Conservation (phyloP, 2,113 vertebrate species). For the Pelodiscus sinensis region DNA sequence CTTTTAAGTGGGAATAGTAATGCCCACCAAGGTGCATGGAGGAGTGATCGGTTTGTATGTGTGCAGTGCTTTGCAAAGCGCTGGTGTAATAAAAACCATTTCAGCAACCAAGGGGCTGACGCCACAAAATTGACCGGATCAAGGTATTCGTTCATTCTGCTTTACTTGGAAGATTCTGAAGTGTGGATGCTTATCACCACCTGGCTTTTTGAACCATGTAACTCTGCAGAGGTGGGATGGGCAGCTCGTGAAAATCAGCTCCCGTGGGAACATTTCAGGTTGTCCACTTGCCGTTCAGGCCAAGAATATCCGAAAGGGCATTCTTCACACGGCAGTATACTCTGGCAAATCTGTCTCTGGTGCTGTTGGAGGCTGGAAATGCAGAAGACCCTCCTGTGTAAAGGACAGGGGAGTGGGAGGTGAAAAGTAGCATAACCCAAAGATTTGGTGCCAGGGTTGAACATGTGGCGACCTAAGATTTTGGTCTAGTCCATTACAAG, state of each 20-base stretch:
- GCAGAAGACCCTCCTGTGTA: constrained; percentile 50
- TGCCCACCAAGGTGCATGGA: not conserved
- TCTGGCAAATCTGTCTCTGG: constrained; percentile 42
- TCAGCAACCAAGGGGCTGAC: constrained; percentile 1
- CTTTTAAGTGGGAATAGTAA: not conserved
- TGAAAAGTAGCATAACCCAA: constrained; percentile 58
- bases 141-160: not conserved
- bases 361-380: constrained; percentile 55
- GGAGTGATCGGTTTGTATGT: not conserved
- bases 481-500: constrained; percentile 55
- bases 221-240: not conserved
- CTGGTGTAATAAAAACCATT: not conserved
- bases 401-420: constrained; percentile 51
- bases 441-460: not conserved
- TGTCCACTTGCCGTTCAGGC: constrained; percentile 6
- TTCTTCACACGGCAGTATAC: constrained; percentile 37
- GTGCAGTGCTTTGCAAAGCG: not conserved
- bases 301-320: constrained; percentile 47
- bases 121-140: not conserved
- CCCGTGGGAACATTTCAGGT: not conserved
- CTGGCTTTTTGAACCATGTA: not conserved
- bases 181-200: not conserved
- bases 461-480: constrained; percentile 54
- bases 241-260: constrained; percentile 30
- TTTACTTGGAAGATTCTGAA: not conserved